phyloP scores from a whole-genome alignment of 2,113 vertebrate genomes.

The Spermophilus dauricus region DNA sequence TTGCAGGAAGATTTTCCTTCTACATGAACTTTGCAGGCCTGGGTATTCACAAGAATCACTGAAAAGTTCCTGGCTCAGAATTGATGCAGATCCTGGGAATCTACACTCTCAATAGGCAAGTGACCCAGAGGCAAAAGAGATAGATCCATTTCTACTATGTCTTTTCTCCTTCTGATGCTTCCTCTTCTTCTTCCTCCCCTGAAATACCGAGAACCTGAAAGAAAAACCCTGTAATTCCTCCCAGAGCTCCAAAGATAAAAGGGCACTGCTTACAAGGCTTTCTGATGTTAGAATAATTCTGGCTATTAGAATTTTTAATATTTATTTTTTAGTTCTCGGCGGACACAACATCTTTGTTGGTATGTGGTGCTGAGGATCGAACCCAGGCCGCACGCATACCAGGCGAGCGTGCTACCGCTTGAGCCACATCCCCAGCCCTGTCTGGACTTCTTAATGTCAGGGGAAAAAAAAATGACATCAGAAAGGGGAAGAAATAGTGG shows the following conservation, averaged over 20 bases:
- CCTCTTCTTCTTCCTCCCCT: background rate
- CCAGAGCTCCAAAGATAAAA: conserved; percentile 1
- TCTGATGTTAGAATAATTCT: conserved; percentile 8
- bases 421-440: no score
- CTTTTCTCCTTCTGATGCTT: background rate
- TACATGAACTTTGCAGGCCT: no score
- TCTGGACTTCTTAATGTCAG: background rate
- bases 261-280: background rate
- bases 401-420: no score
- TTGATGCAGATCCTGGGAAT: background rate
- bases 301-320: no score
- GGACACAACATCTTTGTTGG: no score
- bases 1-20: background rate
- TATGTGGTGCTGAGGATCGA: no score
- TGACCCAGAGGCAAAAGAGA: background rate
- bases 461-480: conserved; percentile 38
- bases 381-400: no score
- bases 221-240: background rate
- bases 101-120: background rate
- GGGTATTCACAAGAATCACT: no score
- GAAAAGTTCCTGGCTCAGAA: no score
- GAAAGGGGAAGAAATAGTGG: conserved; percentile 65
- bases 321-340: no score
- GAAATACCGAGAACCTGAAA: background rate
- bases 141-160: background rate